Base-by-base conservation (phyloP, 2,888 invertebrate genomes). In the Cynaeus angustus region DNA sequence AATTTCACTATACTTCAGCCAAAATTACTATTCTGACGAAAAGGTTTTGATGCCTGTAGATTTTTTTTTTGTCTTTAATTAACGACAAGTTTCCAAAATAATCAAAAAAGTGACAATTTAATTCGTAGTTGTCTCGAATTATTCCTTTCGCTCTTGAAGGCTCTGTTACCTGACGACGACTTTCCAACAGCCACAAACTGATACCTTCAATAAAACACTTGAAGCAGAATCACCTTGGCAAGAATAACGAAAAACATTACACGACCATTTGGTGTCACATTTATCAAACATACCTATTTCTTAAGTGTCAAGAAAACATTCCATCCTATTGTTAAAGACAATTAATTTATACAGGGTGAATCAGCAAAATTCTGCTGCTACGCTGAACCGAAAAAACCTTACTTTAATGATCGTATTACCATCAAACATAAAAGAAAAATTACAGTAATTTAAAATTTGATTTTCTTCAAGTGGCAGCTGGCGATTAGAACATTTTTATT, bases 251-350 rank as follows among this genome's bases (percentile, higher is more conserved):
- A 43, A 58, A 59, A 61, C 61, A 61, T 61, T 61, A 50, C 61
- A 10, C 38, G 46, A 46, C 45, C 59, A 46, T 59, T 45, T 30
- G 59, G 50, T 50, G 61, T 61, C 61, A 61, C 61, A 61, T 61
- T 50, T 61, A 61, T 61, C 61, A 61, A 61, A 61, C 50, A 38
- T 59, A 33, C 46, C 59, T 33, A 37, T 48, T 48, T 61, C 61
- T 61, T 38, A 26, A 61, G 61, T 61, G 61, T 48, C 61, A 50
- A 61, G 59, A 61, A 61, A 61, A 61, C 61, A 61, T 61, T 61
- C 61, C 61, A 26, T 61, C 48, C 37, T 37, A 50, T 61, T 61
- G 61, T 61, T 21, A 21, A 16, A 9, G 33, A 37, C 61, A 61
- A 61, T 50, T 61, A 50, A 61, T 61, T 61, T 61, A 61, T 61